A percentile compares a stretch with the other conserved stretches of the same genome.
These are phyloP conservation scores for Chrysomallon squamiferum DNA, from an alignment of 1,140 invertebrate genomes.

Conservation along the genomic window DNA sequence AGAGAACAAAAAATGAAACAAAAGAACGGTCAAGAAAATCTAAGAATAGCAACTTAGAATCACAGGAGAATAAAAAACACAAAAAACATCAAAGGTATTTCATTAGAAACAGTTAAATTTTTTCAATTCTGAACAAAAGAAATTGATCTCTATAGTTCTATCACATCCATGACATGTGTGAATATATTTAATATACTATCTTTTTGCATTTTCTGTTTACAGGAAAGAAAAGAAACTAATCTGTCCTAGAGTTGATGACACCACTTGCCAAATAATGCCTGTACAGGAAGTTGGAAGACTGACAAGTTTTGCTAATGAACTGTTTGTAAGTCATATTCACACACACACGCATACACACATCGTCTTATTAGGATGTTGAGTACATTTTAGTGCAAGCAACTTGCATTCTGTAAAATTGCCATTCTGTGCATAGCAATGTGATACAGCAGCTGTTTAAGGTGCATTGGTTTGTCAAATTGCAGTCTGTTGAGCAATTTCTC, in stretches of 20 bases:
- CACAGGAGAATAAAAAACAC: not conserved
- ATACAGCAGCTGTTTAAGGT: no score
- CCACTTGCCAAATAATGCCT: slow-evolving; percentile 9
- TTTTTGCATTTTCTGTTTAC: not conserved
- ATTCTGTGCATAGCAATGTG: no score
- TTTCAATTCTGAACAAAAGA: no score
- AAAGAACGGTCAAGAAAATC: not conserved
- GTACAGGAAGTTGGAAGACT: slow-evolving; percentile 18
- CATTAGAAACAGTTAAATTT: no score
- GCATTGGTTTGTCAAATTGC: no score
- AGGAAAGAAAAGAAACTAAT: slow-evolving; percentile 13
- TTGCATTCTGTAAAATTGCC: no score
- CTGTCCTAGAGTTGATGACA: slow-evolving; percentile 2
- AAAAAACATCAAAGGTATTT: not conserved
- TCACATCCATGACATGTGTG: no score
- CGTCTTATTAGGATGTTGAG: no score
- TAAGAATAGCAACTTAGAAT: not conserved
- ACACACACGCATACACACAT: no score
- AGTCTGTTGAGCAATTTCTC: no score
- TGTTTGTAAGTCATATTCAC: slow-evolving; percentile 24
- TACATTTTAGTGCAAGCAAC: no score
- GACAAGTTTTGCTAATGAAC: slow-evolving; percentile 13
- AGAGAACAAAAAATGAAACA: slow-evolving; percentile 3
- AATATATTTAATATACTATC: not conserved
- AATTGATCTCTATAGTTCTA: no score